Evolutionary conservation across 2,797 vertebrate species (phyloP).

Genomic region (Leptoclinus maculatus): DNA sequence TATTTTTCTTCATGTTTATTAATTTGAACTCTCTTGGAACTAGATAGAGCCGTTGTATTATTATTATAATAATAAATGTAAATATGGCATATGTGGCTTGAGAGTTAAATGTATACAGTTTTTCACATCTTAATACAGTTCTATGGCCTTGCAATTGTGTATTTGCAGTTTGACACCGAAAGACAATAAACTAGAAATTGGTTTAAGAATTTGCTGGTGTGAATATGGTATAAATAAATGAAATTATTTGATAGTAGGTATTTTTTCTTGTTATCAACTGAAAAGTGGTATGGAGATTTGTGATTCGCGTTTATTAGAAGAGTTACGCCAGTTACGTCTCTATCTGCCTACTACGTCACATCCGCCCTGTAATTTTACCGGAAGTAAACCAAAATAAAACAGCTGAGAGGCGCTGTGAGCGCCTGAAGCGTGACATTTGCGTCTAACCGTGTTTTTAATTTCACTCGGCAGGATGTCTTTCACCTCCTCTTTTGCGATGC

Average conservation of each 20-base stretch:
- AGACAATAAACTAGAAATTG: background rate
- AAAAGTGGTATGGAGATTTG: background rate
- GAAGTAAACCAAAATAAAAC: slow-evolving; percentile 63
- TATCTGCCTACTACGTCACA: slow-evolving; percentile 11
- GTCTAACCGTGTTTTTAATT: accelerated
- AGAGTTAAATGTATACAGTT: background rate
- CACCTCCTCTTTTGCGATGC: slow-evolving; percentile 64
- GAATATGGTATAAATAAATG: background rate
- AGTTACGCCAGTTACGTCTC: slow-evolving; percentile 24
- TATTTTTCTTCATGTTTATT: background rate
- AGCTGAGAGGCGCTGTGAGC: background rate
- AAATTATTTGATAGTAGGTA: background rate
- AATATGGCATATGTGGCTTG: background rate
- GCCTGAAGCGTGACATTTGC: accelerated
- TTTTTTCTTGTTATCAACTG: background rate
- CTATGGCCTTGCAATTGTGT: background rate
- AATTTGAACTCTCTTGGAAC: background rate
- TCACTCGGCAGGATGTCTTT: slow-evolving; percentile 60
- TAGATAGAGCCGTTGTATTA: background rate
- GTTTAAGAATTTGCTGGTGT: background rate
- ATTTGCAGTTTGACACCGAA: background rate
- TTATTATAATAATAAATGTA: background rate
- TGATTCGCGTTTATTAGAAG: slow-evolving; percentile 25
- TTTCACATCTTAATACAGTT: background rate
- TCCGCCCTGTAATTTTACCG: slow-evolving; percentile 47